Conservation (phyloP, 2,797 vertebrate genomes). For the Trachops cirrhosus region DNA sequence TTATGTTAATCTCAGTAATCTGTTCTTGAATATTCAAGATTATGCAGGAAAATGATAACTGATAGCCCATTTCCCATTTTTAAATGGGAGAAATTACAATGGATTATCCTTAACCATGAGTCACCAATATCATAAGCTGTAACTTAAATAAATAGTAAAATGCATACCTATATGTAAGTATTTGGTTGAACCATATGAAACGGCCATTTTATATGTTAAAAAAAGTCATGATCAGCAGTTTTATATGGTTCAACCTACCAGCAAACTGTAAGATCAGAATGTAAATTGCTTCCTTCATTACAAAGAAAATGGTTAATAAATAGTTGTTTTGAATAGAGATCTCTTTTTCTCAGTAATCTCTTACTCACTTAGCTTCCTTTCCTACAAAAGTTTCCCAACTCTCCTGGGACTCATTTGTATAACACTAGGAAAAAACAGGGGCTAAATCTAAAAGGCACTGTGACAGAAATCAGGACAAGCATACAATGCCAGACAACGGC, state of each 20-base stretch:
- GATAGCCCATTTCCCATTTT: not conserved
- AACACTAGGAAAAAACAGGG: not conserved
- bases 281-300: not conserved
- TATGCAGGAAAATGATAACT: not conserved
- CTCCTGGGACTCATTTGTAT: not conserved
- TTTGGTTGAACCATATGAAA: not conserved
- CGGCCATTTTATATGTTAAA: not conserved
- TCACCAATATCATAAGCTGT: not conserved
- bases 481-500: not conserved
- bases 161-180: not conserved
- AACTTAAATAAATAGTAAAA: slow-evolving; percentile 3
- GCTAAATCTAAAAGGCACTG: not conserved
- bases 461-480: not conserved
- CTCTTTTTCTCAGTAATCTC: not conserved
- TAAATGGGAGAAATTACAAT: slow-evolving; percentile 8
- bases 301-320: not conserved
- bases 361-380: not conserved
- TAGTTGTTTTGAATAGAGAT: not conserved
- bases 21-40: not conserved
- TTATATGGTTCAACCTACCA: not conserved
- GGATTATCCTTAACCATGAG: not conserved
- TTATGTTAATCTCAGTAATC: not conserved
- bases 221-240: not conserved
- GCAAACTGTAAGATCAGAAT: not conserved
- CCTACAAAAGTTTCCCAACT: not conserved